Evolutionary conservation across 2,113 vertebrate species (phyloP).

Genomic region (Planiliza haematocheilus): DNA sequence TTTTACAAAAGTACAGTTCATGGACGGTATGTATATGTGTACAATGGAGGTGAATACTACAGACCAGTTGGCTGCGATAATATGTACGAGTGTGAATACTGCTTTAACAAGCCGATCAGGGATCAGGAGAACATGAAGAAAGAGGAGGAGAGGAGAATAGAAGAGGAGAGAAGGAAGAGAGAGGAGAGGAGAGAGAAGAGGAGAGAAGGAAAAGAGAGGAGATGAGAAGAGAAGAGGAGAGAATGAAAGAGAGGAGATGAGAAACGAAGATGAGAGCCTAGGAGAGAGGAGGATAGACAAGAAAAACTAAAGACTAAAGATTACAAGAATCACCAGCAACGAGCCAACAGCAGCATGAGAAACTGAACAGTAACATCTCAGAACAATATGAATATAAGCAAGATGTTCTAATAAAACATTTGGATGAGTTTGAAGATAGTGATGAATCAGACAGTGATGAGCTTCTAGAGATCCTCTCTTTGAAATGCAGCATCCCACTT

Average conservation of each 20-base stretch:
- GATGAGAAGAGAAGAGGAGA: background rate
- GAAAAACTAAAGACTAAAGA: slow-evolving; percentile 13
- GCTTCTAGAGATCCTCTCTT: slow-evolving; percentile 32
- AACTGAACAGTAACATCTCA: too few relatives aligned
- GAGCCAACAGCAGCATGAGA: slow-evolving; percentile 35
- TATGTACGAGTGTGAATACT: too few relatives aligned
- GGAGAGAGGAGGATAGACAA: background rate
- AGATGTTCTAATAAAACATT: too few relatives aligned
- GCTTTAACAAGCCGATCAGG: too few relatives aligned
- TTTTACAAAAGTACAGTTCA: background rate
- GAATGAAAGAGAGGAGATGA: background rate
- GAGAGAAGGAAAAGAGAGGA: accelerated
- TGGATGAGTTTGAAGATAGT: too few relatives aligned
- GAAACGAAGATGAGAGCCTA: background rate
- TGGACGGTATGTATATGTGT: too few relatives aligned
- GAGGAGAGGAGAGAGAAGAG: too few relatives aligned
- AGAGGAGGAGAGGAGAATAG: background rate
- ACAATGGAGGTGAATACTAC: too few relatives aligned
- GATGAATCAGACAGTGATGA: too few relatives aligned
- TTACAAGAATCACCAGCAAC: slow-evolving; percentile 3
- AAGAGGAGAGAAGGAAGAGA: too few relatives aligned
- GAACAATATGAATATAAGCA: too few relatives aligned
- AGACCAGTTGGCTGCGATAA: too few relatives aligned
- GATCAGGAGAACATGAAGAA: background rate
- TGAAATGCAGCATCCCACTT: slow-evolving; percentile 16